Evolutionary conservation across 1,140 invertebrate genomes (phyloP).

Genomic region (Varroa destructor): DNA sequence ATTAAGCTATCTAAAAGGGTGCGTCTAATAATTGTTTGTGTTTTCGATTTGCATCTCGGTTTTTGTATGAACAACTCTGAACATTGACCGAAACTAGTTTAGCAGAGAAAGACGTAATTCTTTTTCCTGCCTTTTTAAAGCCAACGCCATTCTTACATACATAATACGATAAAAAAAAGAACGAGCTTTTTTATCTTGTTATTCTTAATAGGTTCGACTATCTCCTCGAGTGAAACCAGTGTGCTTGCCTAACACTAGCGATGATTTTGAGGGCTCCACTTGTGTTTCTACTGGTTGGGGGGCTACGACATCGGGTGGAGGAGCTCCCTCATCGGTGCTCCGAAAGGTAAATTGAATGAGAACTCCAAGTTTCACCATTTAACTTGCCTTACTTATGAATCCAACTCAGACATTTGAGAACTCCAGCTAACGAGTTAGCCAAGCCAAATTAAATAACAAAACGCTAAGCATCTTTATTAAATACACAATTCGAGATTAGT

Average conservation of each 20-base stretch:
- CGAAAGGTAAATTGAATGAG: not conserved
- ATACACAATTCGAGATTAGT: too few relatives aligned
- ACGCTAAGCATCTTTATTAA: too few relatives aligned
- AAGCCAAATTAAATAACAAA: too few relatives aligned
- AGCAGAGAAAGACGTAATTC: not conserved
- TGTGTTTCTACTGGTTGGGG: constrained; percentile 31
- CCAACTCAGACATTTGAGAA: too few relatives aligned
- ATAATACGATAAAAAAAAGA: too few relatives aligned
- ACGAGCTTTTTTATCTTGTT: too few relatives aligned
- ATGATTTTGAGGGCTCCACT: constrained; percentile 24
- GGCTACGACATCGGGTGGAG: constrained; percentile 22
- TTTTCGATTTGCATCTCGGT: too few relatives aligned
- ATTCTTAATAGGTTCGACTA: not conserved
- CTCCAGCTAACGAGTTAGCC: too few relatives aligned
- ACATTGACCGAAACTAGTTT: not conserved
- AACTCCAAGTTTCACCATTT: too few relatives aligned
- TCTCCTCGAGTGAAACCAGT: constrained; percentile 18
- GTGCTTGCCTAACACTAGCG: constrained; percentile 23
- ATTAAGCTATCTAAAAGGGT: constrained; percentile 28
- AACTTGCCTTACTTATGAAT: too few relatives aligned
- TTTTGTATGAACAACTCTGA: not conserved
- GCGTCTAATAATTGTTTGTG: too few relatives aligned
- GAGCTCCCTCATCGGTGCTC: not conserved
- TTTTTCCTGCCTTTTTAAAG: not conserved
- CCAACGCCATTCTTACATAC: not conserved